Evolutionary conservation across 2,888 invertebrate genomes (phyloP).

Genomic region (Caenorhabditis afra): DNA sequence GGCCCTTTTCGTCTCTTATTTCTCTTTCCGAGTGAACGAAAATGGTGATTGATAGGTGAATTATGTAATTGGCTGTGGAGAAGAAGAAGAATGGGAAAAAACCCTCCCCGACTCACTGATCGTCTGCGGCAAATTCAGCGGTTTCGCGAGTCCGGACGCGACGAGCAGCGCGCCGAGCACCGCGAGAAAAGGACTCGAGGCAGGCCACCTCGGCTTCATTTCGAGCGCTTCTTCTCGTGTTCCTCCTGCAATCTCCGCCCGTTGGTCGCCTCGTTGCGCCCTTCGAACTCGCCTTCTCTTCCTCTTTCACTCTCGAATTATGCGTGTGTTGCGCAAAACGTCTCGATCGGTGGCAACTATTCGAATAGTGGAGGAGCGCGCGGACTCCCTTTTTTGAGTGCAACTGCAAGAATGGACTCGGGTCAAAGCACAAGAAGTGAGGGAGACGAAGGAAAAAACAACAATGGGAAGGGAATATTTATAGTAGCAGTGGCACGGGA

Average conservation of each 20-base stretch:
- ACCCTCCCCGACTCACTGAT: conserved; percentile 64
- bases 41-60: conserved; percentile 56
- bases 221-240: neutral
- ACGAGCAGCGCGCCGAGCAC: conserved; percentile 5
- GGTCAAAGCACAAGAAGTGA: conserved; percentile 30
- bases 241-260: conserved; percentile 6
- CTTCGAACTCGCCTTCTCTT: conserved; percentile 47
- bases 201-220: conserved; percentile 61
- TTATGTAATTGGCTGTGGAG: conserved; percentile 39
- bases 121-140: conserved; percentile 65
- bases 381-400: conserved; percentile 51
- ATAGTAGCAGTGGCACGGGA: neutral
- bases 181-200: conserved; percentile 45
- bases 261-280: conserved; percentile 29
- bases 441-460: conserved; percentile 6
- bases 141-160: conserved; percentile 38
- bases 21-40: conserved; percentile 52
- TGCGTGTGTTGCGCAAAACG: conserved; percentile 26
- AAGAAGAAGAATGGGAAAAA: too few relatives aligned
- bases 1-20: conserved; percentile 1
- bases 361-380: conserved; percentile 47
- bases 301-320: conserved; percentile 35
- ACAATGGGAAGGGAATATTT: conserved; percentile 22
- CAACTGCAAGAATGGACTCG: conserved; percentile 27
- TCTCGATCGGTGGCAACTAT: conserved; percentile 22